These are phyloP conservation scores for Chymomyza costata DNA, from an alignment of 1,140 invertebrate genomes.

Conservation along the genomic window DNA sequence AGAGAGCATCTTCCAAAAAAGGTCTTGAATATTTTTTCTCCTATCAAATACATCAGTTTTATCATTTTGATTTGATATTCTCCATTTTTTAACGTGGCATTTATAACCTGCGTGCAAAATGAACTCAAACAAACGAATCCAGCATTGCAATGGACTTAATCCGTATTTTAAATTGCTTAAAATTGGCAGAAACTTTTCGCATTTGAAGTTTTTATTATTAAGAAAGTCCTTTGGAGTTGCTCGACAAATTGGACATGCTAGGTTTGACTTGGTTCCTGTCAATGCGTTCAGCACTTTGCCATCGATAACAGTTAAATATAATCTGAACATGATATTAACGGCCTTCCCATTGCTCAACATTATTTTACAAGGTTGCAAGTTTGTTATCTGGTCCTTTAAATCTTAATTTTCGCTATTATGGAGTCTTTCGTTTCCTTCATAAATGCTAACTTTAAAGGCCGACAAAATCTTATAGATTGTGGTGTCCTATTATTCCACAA, in stretches of 20 bases:
- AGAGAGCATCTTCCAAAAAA: constrained; percentile 10
- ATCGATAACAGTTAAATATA: constrained; percentile 26
- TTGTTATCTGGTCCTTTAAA: constrained; percentile 10
- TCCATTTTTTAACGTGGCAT: constrained; percentile 13
- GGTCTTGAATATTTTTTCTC: constrained; percentile 13
- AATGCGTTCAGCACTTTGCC: constrained; percentile 31
- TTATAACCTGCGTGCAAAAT: constrained; percentile 22
- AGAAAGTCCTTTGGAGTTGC: constrained; percentile 24
- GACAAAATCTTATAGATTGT: neutral
- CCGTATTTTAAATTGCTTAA: constrained; percentile 18
- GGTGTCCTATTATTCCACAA: constrained; percentile 1
- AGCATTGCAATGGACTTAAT: constrained; percentile 25
- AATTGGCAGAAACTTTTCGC: constrained; percentile 11
- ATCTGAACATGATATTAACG: constrained; percentile 14
- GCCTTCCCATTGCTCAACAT: constrained; percentile 4
- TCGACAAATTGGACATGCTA: constrained; percentile 26
- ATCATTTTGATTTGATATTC: constrained; percentile 6
- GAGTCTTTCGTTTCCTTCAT: constrained; percentile 10
- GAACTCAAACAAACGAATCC: constrained; percentile 30
- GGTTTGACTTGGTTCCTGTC: constrained; percentile 13
- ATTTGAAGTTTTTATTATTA: constrained; percentile 10
- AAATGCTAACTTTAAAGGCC: constrained; percentile 2
- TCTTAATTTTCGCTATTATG: constrained; percentile 7
- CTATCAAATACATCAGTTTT: constrained; percentile 2
- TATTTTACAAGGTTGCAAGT: constrained; percentile 1